Percentiles rank a stretch among this genome's conserved stretches.
Conservation (phyloP, 2,797 vertebrate species). For the Lacerta viridis region DNA sequence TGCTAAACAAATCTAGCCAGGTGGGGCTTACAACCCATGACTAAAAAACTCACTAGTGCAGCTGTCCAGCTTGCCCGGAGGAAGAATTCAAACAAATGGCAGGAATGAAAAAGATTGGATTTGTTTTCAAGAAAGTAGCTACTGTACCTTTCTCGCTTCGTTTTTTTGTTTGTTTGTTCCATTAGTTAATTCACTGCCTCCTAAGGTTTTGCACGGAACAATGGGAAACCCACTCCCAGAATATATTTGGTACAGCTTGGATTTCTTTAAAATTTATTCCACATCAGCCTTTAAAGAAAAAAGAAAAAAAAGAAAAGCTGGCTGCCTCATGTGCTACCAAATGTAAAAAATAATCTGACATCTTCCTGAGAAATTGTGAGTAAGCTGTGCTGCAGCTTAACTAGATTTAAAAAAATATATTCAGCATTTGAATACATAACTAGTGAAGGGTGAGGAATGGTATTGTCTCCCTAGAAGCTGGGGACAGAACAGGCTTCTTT, state of each 20-base stretch:
- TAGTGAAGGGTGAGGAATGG: constrained; percentile 80
- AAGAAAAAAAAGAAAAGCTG: constrained; percentile 13
- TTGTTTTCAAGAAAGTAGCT: constrained; percentile 86
- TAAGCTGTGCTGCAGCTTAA: constrained; percentile 74
- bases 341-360: constrained; percentile 74
- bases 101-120: constrained; percentile 83
- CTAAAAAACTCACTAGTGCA: constrained; percentile 88
- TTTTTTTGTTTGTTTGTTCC: constrained; percentile 62
- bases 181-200: constrained; percentile 77
- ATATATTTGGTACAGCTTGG: constrained; percentile 58
- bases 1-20: constrained; percentile 89
- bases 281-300: constrained; percentile 57
- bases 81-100: constrained; percentile 88
- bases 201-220: constrained; percentile 73
- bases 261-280: constrained; percentile 64
- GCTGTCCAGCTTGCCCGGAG: constrained; percentile 88
- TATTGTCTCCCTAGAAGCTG: constrained; percentile 76
- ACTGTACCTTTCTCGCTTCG: constrained; percentile 80
- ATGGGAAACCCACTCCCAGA: constrained; percentile 70
- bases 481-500: constrained; percentile 83
- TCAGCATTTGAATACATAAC: constrained; percentile 76
- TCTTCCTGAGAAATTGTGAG: constrained; percentile 63
- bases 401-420: constrained; percentile 76
- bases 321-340: constrained; percentile 63
- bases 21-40: constrained; percentile 89